These are phyloP conservation scores for Zeus faber DNA, from an alignment of 2,113 vertebrate genomes.

Conservation along the genomic window DNA sequence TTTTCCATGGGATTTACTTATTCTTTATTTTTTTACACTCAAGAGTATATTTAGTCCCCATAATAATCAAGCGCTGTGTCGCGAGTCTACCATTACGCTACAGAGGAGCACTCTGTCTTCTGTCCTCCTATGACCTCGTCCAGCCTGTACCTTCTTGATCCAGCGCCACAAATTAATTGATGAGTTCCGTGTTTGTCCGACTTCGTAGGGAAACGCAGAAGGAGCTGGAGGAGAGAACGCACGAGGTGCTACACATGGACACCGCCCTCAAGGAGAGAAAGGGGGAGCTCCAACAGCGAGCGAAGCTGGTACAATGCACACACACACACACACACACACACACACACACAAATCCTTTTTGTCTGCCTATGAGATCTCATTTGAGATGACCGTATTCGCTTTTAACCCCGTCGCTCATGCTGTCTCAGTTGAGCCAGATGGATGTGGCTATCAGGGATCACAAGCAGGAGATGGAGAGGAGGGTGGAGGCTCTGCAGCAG, in stretches of 20 bases:
- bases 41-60: too few species aligned
- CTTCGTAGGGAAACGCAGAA: constrained; percentile 83
- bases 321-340: not conserved
- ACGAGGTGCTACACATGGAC: constrained; percentile 88
- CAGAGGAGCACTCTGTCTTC: too few species aligned
- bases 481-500: constrained; percentile 82
- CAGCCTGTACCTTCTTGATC: not conserved
- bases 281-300: constrained; percentile 92
- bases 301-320: constrained; percentile 79
- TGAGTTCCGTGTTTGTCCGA: too few species aligned
- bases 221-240: constrained; percentile 87
- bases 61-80: too few species aligned
- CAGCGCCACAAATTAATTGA: too few species aligned
- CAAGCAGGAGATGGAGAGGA: constrained; percentile 86
- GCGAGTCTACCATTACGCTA: too few species aligned
- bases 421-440: constrained; percentile 87
- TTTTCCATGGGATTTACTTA: too few species aligned
- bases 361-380: not conserved
- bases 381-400: too few species aligned
- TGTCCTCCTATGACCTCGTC: not conserved
- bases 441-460: constrained; percentile 87
- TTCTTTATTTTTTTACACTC: too few species aligned
- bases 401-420: not conserved
- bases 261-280: constrained; percentile 87
- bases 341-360: not conserved